Evolutionary conservation across 2,113 vertebrate genomes (phyloP).

Genomic region (Lophotis ruficrista): DNA sequence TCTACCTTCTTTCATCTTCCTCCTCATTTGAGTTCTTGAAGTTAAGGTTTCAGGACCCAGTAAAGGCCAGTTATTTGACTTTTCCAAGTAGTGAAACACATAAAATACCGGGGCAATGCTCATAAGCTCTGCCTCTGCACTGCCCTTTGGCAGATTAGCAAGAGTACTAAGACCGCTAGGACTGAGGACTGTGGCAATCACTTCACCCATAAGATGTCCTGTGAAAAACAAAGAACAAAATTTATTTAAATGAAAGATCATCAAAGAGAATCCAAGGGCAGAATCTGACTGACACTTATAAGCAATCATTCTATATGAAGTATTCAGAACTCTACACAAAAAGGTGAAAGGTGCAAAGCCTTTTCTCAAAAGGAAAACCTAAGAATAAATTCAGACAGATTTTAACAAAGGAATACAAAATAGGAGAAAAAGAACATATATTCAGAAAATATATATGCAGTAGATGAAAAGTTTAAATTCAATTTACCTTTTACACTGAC

Average conservation of each 20-base stretch:
- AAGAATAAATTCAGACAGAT: background rate
- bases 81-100: constrained; percentile 85
- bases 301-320: background rate
- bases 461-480: background rate
- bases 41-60: constrained; percentile 62
- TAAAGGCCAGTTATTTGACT: constrained; percentile 75
- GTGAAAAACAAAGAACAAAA: background rate
- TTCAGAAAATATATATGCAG: background rate
- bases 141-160: constrained; percentile 80
- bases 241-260: background rate
- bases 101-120: constrained; percentile 78
- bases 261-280: background rate
- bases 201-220: constrained; percentile 86
- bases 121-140: constrained; percentile 81
- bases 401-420: background rate
- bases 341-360: background rate
- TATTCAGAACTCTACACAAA: background rate
- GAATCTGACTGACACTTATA: background rate
- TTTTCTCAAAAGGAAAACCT: background rate
- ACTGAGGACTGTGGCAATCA: constrained; percentile 72
- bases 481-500: constrained; percentile 86
- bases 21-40: constrained; percentile 64
- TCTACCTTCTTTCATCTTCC: constrained; percentile 85
- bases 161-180: constrained; percentile 76
- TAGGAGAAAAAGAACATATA: background rate